These are phyloP conservation scores for Dolichallabes microphthalmus DNA, from an alignment of 2,113 vertebrate genomes.

Conservation along the genomic window DNA sequence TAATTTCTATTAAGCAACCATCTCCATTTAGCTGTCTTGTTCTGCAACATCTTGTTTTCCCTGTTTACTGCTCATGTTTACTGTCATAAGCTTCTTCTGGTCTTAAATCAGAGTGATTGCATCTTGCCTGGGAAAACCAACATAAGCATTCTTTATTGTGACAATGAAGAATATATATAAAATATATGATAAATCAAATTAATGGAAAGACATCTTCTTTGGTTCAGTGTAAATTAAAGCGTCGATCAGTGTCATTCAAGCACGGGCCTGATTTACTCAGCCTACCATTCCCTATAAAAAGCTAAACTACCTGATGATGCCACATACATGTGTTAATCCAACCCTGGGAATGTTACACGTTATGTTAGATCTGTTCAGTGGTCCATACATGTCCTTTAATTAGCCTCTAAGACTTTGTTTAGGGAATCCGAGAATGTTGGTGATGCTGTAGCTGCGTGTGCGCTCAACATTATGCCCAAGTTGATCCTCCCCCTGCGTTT, in stretches of 20 bases:
- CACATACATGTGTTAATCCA: not conserved
- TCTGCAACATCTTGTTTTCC: constrained; percentile 3
- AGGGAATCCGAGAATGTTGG: constrained; percentile 38
- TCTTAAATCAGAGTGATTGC: not conserved
- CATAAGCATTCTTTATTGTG: not conserved
- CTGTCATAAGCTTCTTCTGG: not conserved
- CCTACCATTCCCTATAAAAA: not conserved
- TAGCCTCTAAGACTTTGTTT: not conserved
- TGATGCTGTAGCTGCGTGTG: constrained; percentile 55
- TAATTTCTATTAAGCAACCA: not conserved
- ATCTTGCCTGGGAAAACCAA: not conserved
- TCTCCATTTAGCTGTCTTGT: not conserved
- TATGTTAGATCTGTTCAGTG: not conserved
- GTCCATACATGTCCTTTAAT: not conserved
- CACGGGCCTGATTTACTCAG: not conserved
- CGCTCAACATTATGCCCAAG: constrained; percentile 60
- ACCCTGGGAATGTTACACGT: not conserved
- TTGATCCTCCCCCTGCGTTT: constrained; percentile 45
- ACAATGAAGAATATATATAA: not conserved
- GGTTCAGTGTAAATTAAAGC: not conserved
- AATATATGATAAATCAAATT: not conserved
- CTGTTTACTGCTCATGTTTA: constrained; percentile 8
- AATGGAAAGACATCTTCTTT: not conserved
- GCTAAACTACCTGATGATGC: not conserved
- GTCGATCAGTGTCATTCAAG: not conserved